These are phyloP conservation scores for Cataglyphis cursor DNA, from an alignment of 2,888 invertebrate species.

Conservation along the genomic window DNA sequence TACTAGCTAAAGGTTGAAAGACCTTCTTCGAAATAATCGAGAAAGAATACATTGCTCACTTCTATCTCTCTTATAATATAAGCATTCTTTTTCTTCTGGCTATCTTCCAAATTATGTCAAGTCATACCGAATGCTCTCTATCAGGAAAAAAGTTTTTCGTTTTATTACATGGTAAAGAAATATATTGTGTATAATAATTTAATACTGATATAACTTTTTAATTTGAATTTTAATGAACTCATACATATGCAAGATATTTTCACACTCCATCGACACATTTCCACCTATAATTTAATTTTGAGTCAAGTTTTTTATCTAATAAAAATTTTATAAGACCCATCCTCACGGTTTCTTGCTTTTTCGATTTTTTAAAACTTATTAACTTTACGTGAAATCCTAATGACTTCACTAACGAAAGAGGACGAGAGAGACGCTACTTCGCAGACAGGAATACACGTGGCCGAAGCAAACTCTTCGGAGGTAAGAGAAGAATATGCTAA, in stretches of 20 bases:
- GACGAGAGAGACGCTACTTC: not conserved
- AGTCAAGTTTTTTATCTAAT: not conserved
- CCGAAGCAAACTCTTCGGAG: not conserved
- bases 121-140: not conserved
- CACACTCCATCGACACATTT: constrained; percentile 5
- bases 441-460: not conserved
- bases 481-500: constrained; percentile 51
- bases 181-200: not conserved
- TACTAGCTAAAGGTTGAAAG: not conserved
- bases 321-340: constrained; percentile 1
- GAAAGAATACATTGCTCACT: not conserved
- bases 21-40: constrained; percentile 40
- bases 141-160: not conserved
- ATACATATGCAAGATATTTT: constrained; percentile 11
- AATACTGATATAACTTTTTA: not conserved
- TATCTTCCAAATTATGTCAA: not conserved
- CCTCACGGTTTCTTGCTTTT: no score
- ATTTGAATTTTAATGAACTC: constrained; percentile 15
- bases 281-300: not conserved
- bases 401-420: constrained; percentile 18
- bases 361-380: constrained; percentile 7
- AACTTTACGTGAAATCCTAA: not conserved
- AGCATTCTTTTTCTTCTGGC: not conserved
- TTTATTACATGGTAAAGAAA: constrained; percentile 1
- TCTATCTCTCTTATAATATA: not conserved